phyloP scores from a whole-genome alignment of 1,140 invertebrate genomes.

The Aphidius gifuensis region DNA sequence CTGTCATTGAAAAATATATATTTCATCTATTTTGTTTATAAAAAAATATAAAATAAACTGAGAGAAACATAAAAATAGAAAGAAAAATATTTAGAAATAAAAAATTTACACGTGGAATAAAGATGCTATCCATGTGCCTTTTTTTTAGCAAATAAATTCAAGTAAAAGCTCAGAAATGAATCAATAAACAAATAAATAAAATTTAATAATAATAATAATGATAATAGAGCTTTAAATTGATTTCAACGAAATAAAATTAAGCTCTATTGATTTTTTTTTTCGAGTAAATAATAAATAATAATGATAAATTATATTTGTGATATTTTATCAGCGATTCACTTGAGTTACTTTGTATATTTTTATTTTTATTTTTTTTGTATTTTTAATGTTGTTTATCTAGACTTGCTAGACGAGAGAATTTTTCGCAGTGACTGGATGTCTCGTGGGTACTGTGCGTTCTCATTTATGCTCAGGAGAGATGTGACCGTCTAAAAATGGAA shows the following conservation, averaged over 20 bases:
- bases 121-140: conserved; percentile 28
- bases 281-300: too few relatives aligned
- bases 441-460: conserved; percentile 25
- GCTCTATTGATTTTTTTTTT: too few relatives aligned
- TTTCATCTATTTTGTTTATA: too few relatives aligned
- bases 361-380: conserved; percentile 2
- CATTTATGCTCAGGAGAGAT: conserved; percentile 26
- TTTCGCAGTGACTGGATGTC: conserved; percentile 10
- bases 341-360: too few relatives aligned
- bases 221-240: not conserved
- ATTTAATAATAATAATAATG: not conserved
- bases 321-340: too few relatives aligned
- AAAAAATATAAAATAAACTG: too few relatives aligned
- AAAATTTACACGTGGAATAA: too few relatives aligned
- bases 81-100: too few relatives aligned
- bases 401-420: not conserved
- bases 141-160: conserved; percentile 37
- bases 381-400: conserved; percentile 20
- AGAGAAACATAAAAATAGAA: too few relatives aligned
- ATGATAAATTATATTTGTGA: too few relatives aligned
- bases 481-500: conserved; percentile 44
- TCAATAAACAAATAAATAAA: conserved; percentile 1
- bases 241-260: not conserved
- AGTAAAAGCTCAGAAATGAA: conserved; percentile 14
- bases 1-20: too few relatives aligned